Evolutionary conservation across 2,888 invertebrate genomes (phyloP).

Genomic region (Eupithecia exiguata): DNA sequence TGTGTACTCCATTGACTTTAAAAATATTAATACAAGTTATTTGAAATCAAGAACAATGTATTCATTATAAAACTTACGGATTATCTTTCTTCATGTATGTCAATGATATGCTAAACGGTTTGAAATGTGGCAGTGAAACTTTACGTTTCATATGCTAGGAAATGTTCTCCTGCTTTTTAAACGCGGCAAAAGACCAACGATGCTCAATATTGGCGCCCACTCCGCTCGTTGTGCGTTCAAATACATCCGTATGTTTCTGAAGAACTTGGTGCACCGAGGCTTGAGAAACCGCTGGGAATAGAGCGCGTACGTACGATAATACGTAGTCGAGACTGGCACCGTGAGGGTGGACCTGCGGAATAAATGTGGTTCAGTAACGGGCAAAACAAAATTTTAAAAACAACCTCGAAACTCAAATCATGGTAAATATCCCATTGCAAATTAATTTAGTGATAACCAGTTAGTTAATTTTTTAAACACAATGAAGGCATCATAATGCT

Average conservation of each 20-base stretch:
- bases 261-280: constrained; percentile 91
- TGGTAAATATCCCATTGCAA: too few species aligned
- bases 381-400: too few species aligned
- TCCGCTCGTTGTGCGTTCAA: constrained; percentile 90
- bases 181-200: constrained; percentile 94
- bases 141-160: constrained; percentile 29
- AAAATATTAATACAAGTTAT: neutral
- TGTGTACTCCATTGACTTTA: neutral
- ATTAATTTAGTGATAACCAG: too few species aligned
- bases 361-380: neutral
- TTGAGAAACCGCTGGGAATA: constrained; percentile 88
- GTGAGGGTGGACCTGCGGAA: constrained; percentile 91
- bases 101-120: constrained; percentile 47
- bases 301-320: constrained; percentile 94
- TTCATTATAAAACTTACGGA: neutral
- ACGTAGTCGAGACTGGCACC: constrained; percentile 96
- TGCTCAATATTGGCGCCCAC: constrained; percentile 94
- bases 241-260: constrained; percentile 90
- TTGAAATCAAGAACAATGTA: neutral
- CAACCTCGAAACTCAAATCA: too few species aligned
- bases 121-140: constrained; percentile 27
- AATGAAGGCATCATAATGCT: too few species aligned
- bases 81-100: constrained; percentile 34
- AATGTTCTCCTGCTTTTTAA: constrained; percentile 54
- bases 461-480: too few species aligned